These are phyloP conservation scores for Ericerus pela DNA, from an alignment of 1,140 invertebrate genomes.

Conservation along the genomic window DNA sequence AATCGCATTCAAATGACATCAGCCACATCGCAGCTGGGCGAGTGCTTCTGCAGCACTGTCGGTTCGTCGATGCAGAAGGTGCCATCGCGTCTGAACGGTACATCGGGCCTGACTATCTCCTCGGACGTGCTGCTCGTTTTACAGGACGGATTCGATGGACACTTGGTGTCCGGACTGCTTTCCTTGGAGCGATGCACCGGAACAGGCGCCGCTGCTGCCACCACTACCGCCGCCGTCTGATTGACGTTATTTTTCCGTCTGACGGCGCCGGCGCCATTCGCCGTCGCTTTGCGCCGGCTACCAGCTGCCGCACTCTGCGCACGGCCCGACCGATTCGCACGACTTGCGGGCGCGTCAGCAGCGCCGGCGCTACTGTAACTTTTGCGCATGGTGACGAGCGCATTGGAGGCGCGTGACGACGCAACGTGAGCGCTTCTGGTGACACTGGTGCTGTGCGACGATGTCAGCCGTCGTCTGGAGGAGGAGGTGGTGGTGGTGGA, in stretches of 20 bases:
- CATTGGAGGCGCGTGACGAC: not conserved
- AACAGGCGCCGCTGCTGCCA: no score
- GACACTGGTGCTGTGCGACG: not conserved
- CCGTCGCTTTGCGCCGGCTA: not conserved
- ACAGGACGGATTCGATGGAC: not conserved
- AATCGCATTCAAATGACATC: not conserved
- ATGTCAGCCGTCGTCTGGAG: not conserved
- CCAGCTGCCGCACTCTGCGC: no score
- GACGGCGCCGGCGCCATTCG: no score
- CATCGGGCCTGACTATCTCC: not conserved
- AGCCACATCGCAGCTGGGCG: not conserved
- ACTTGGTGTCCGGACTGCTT: not conserved
- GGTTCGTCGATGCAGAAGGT: conserved; percentile 58
- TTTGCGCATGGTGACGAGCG: not conserved
- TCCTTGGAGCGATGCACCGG: not conserved
- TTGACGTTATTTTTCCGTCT: not conserved
- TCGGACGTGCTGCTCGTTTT: not conserved
- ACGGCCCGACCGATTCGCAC: no score
- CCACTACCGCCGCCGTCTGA: no score
- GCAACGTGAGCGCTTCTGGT: not conserved
- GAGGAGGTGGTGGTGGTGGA: not conserved
- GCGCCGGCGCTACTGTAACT: not conserved
- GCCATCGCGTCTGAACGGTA: conserved; percentile 25
- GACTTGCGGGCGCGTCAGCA: not conserved
- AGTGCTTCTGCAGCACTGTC: conserved; percentile 34